Conservation (phyloP, 2,888 invertebrate genomes). For the Acronicta psi region DNA sequence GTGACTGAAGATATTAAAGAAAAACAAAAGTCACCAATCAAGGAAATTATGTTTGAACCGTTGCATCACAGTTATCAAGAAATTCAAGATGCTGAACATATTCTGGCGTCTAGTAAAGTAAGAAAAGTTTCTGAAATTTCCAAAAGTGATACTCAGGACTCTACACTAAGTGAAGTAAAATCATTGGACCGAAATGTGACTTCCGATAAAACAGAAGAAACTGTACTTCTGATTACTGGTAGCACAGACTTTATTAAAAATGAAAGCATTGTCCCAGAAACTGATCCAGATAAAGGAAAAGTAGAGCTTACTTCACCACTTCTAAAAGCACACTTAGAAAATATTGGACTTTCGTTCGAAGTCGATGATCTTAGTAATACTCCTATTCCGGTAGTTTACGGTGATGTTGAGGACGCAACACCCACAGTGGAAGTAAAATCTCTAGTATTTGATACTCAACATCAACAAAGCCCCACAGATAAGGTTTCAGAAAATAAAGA, state of each 20-base stretch:
- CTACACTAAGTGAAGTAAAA: constrained; percentile 3
- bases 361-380: constrained; percentile 70
- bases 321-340: constrained; percentile 34
- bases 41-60: constrained; percentile 51
- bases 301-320: constrained; percentile 10
- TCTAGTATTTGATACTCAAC: constrained; percentile 19
- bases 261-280: constrained; percentile 32
- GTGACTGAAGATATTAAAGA: neutral
- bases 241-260: constrained; percentile 41
- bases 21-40: neutral
- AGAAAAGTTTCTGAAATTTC: constrained; percentile 8
- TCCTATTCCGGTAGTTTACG: constrained; percentile 65
- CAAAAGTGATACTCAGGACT: too few species aligned
- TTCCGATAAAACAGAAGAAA: constrained; percentile 21
- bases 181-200: constrained; percentile 9
- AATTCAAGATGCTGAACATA: constrained; percentile 67
- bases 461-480: neutral
- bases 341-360: constrained; percentile 65
- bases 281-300: constrained; percentile 7
- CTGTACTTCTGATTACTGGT: constrained; percentile 9
- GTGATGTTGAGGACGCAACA: constrained; percentile 42
- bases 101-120: constrained; percentile 43
- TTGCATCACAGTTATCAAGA: constrained; percentile 65
- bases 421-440: constrained; percentile 40
- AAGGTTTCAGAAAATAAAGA: neutral